A percentile compares a stretch with the other conserved stretches of the same genome.
Evolutionary conservation across 1,140 invertebrate species (phyloP).

Genomic region (Drosophila suzukii): DNA sequence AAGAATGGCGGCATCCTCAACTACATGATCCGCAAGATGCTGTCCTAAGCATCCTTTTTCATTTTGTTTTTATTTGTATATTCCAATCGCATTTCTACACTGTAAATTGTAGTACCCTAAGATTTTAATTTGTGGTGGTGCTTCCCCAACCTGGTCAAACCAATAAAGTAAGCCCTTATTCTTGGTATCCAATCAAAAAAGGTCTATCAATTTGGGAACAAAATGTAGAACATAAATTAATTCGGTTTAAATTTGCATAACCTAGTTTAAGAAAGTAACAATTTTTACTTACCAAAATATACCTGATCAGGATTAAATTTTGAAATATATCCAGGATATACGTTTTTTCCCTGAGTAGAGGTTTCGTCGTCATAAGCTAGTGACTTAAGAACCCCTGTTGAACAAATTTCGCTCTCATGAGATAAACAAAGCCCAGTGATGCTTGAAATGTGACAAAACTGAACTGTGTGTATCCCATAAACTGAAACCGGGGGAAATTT

Average conservation of each 20-base stretch:
- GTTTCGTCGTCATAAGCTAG: no score
- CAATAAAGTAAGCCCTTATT: conserved; percentile 53
- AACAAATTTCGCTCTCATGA: conserved; percentile 82
- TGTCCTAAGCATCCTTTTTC: conserved; percentile 51
- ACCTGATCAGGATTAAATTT: no score
- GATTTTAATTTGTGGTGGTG: conserved; percentile 56
- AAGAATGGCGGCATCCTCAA: conserved; percentile 97
- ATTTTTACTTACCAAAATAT: no score
- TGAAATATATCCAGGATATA: no score
- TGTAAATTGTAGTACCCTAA: conserved; percentile 48
- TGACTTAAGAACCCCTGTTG: conserved; percentile 9
- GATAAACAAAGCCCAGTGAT: conserved; percentile 88
- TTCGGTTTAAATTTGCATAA: no score
- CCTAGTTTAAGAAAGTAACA: no score
- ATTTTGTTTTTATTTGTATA: conserved; percentile 27
- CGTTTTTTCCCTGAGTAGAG: not conserved
- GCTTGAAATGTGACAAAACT: conserved; percentile 84
- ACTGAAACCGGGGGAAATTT: conserved; percentile 58
- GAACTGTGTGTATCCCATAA: conserved; percentile 85
- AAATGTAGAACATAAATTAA: not conserved
- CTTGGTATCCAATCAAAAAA: conserved; percentile 68
- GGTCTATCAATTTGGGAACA: not conserved
- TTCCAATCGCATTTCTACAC: conserved; percentile 67
- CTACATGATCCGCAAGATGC: conserved; percentile 97
- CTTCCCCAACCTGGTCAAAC: conserved; percentile 49